phyloP scores from a whole-genome alignment of 2,797 vertebrate genomes.

The Rhinatrema bivittatum region DNA sequence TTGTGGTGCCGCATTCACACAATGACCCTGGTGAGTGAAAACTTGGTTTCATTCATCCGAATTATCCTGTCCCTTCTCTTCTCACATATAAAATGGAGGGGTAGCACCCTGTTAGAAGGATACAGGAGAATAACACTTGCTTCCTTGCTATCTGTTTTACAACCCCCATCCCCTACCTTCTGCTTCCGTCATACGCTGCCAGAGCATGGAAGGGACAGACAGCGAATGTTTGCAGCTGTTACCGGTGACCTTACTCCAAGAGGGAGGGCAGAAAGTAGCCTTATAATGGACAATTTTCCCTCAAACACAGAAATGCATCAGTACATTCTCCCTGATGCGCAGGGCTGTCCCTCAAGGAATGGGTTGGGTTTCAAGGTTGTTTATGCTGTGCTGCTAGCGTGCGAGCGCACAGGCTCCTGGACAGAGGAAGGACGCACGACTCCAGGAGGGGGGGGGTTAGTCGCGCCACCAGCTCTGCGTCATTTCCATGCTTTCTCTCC shows the following conservation, averaged over 20 bases:
- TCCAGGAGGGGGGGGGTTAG: rapidly evolving
- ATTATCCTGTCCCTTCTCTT: neutral
- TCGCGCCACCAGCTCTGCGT: too few relatives aligned
- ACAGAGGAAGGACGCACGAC: too few relatives aligned
- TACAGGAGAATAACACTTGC: too few relatives aligned
- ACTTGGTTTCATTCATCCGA: neutral
- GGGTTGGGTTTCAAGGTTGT: neutral
- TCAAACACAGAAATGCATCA: too few relatives aligned
- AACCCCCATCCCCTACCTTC: too few relatives aligned
- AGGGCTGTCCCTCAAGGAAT: neutral
- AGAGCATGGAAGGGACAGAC: neutral
- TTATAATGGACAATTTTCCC: too few relatives aligned
- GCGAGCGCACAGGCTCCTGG: too few relatives aligned
- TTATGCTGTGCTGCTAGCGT: neutral
- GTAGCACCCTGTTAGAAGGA: neutral
- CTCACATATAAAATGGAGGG: neutral
- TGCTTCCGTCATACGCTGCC: neutral
- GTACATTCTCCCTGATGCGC: neutral
- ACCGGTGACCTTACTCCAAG: too few relatives aligned
- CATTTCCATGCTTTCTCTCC: too few relatives aligned
- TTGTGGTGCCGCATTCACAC: conserved; percentile 94
- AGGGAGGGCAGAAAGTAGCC: too few relatives aligned
- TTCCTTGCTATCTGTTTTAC: too few relatives aligned
- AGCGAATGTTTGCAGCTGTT: too few relatives aligned
- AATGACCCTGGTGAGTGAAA: conserved; percentile 83